These are phyloP conservation scores for Lithophane socia DNA, from an alignment of 2,888 invertebrate genomes.

Conservation along the genomic window DNA sequence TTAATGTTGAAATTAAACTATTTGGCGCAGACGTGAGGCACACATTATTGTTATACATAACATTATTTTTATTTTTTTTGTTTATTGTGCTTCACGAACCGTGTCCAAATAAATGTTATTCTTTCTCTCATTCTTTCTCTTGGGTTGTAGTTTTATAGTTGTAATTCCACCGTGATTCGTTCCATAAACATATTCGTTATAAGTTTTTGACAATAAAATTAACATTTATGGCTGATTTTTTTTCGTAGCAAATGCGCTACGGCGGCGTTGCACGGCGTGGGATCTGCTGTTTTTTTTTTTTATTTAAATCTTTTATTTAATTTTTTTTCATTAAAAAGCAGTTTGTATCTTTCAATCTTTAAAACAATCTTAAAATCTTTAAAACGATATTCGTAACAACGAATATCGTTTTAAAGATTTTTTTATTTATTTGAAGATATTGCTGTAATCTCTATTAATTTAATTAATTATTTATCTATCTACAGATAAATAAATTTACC, in stretches of 20 bases:
- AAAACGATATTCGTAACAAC: too few species aligned
- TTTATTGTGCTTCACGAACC: too few species aligned
- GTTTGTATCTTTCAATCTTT: too few species aligned
- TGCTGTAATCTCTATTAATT: not conserved
- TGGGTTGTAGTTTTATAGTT: not conserved
- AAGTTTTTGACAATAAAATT: not conserved
- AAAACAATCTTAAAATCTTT: too few species aligned
- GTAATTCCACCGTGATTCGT: not conserved
- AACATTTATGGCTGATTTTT: not conserved
- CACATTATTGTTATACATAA: too few species aligned
- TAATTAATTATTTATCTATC: not conserved
- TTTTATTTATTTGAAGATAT: not conserved
- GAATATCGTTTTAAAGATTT: not conserved
- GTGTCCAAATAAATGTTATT: too few species aligned
- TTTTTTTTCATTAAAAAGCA: not conserved
- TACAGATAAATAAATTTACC: not conserved
- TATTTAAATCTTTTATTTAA: not conserved
- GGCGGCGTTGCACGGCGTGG: conserved; percentile 23
- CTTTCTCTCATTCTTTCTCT: too few species aligned
- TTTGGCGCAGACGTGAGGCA: too few species aligned
- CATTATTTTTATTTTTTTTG: too few species aligned
- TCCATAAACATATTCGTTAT: not conserved
- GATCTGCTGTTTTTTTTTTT: not conserved
- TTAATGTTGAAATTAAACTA: too few species aligned
- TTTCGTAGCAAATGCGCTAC: conserved; percentile 14